Base-by-base conservation (phyloP, 2,113 vertebrate species). In the Eulemur rufifrons region DNA sequence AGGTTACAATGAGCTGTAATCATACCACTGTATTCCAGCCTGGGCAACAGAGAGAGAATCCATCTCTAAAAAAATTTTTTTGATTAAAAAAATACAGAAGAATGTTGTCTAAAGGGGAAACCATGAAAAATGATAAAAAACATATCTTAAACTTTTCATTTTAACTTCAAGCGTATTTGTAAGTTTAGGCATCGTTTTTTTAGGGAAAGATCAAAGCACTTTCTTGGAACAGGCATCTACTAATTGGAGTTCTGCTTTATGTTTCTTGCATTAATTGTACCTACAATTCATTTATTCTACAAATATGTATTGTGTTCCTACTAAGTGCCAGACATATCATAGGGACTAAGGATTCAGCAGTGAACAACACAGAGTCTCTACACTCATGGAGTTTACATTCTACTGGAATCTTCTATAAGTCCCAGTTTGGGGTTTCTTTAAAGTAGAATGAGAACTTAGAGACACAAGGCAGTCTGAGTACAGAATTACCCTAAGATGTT, bases 191-290 rank as follows among this genome's bases (percentile, higher is more conserved):
- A 66, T 37, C 37, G 32, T 50, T 80, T 52, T 71, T 83, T 73
- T n/a, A 78, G 50, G 45, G 45, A 18, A 61, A 34, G 23, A 61
- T 71, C 81, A 74, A 71, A 15, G 11, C 56, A 78, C 52, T 81
- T 85, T 80, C 42, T 61, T 52, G 20, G 69, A 69, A 68, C 29
- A 74, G 66, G 34, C 9, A 27, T 76, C 78, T 80, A 15, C 37
- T 94, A 42, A 74, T 37, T 94, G 27, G 27, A 86, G 8, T 77
- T 93, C 74, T 94, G 39, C 68, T 81, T 88, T 88, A 64, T 74
- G 20, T 66, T 39, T 83, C 37, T 95, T 88, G 23, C 74, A 42
- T 87, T 68, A 74, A 54, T n/a, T 76, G 27, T 73, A 66, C 21
- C 39, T 13, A 32, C 5, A 76, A 71, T 81, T 83, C 10, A 64